Percentiles rank a stretch among this genome's conserved stretches.
Evolutionary conservation across 2,113 vertebrate genomes (phyloP).

Genomic region (Chrysemys picta): DNA sequence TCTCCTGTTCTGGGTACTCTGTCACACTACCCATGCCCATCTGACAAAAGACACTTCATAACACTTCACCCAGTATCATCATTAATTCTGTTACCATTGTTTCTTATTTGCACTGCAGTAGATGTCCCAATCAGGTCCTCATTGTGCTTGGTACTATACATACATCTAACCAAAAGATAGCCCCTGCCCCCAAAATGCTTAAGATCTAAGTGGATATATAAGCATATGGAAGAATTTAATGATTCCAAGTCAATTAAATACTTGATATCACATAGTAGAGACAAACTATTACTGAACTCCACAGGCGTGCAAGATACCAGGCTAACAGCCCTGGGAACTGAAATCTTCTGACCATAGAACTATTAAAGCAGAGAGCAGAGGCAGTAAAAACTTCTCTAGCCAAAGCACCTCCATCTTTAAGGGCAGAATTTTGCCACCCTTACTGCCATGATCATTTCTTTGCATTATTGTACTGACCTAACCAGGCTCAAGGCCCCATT

Average conservation of each 20-base stretch:
- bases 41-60: fast-evolving
- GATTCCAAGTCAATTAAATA: background rate
- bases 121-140: background rate
- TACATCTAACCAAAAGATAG: background rate
- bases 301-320: background rate
- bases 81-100: fast-evolving
- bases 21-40: background rate
- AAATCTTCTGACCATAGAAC: background rate
- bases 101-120: background rate
- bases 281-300: background rate
- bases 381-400: background rate
- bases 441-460: background rate
- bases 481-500: background rate
- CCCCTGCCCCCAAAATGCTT: background rate
- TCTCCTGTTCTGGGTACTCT: background rate
- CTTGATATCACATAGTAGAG: background rate
- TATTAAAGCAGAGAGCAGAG: background rate
- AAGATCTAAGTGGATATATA: background rate
- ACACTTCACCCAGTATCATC: fast-evolving
- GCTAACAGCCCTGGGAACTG: background rate
- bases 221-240: background rate
- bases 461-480: background rate
- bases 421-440: background rate
- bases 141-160: fast-evolving
- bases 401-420: background rate